Evolutionary conservation across 2,113 vertebrate genomes (phyloP).

Genomic region (Solea solea): DNA sequence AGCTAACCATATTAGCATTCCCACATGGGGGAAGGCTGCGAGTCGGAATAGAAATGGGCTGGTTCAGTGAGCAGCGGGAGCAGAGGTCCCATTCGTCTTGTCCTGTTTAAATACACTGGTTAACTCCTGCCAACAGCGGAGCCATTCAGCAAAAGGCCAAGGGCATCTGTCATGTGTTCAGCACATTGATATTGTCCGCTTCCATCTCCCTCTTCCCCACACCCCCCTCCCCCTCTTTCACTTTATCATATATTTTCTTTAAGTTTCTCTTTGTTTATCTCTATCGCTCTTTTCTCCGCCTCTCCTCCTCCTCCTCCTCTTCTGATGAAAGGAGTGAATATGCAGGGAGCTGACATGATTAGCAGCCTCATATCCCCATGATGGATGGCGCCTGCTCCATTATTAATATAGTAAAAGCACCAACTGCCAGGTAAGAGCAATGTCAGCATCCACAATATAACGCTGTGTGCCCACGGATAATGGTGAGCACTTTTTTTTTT

Average conservation of each 20-base stretch:
- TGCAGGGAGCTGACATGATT: conserved; percentile 80
- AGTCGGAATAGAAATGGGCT: conserved; percentile 76
- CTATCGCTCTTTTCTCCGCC: conserved; percentile 7
- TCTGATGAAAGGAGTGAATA: conserved; percentile 72
- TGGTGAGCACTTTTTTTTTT: conserved; percentile 72
- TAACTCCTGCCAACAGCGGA: conserved; percentile 78
- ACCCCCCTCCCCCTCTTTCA: conserved; percentile 9
- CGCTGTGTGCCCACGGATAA: conserved; percentile 69
- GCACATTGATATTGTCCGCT: conserved; percentile 69
- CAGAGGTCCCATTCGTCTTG: conserved; percentile 76
- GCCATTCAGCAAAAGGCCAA: conserved; percentile 80
- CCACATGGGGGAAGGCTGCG: conserved; percentile 59
- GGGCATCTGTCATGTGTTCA: conserved; percentile 79
- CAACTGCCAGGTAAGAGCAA: conserved; percentile 81
- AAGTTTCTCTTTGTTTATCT: conserved; percentile 54
- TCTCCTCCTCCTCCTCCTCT: conserved; percentile 20
- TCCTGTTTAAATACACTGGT: conserved; percentile 81
- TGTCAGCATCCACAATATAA: conserved; percentile 81
- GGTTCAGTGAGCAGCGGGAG: conserved; percentile 72
- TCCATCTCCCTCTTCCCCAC: neutral
- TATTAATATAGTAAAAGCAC: conserved; percentile 84
- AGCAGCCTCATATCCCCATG: conserved; percentile 77
- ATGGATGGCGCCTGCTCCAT: conserved; percentile 79
- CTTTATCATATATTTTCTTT: conserved; percentile 25
- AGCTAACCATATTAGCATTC: conserved; percentile 75